These are phyloP conservation scores for Gymnocephalus cernua DNA, from an alignment of 2,113 vertebrate genomes.

Conservation along the genomic window DNA sequence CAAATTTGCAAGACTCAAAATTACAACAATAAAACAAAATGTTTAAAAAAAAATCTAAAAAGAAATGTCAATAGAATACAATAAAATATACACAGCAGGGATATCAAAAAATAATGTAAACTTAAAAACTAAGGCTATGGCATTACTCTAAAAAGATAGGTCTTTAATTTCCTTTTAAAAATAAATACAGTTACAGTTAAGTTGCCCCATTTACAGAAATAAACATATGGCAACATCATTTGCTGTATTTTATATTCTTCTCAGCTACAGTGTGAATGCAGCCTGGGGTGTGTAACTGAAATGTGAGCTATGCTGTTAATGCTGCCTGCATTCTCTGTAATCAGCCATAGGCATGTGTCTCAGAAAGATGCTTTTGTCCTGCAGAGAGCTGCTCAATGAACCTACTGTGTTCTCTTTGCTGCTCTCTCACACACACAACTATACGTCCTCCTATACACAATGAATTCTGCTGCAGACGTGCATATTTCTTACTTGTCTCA, in stretches of 20 bases:
- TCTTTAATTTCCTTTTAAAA: too few relatives aligned
- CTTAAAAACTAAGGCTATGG: too few relatives aligned
- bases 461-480: constrained; percentile 24
- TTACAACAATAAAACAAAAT: too few relatives aligned
- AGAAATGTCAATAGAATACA: too few relatives aligned
- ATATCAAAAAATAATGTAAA: too few relatives aligned
- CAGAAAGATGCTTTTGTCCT: constrained; percentile 66
- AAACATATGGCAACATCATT: background rate
- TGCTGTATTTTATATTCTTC: background rate
- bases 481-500: constrained; percentile 21
- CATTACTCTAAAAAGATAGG: too few relatives aligned
- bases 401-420: constrained; percentile 50
- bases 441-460: background rate
- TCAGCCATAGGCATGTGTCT: constrained; percentile 36
- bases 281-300: constrained; percentile 22
- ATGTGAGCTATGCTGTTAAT: constrained; percentile 47
- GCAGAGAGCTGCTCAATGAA: constrained; percentile 45
- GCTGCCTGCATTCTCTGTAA: constrained; percentile 43
- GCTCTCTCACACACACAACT: constrained; percentile 8
- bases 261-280: background rate
- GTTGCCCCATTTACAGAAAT: background rate
- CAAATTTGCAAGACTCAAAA: too few relatives aligned
- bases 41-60: too few relatives aligned
- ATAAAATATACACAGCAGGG: too few relatives aligned
- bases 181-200: background rate